Evolutionary conservation across 2,113 vertebrate species (phyloP), one percentile per base, ranked within the genome.

Genomic region (Smithornis capensis): DNA sequence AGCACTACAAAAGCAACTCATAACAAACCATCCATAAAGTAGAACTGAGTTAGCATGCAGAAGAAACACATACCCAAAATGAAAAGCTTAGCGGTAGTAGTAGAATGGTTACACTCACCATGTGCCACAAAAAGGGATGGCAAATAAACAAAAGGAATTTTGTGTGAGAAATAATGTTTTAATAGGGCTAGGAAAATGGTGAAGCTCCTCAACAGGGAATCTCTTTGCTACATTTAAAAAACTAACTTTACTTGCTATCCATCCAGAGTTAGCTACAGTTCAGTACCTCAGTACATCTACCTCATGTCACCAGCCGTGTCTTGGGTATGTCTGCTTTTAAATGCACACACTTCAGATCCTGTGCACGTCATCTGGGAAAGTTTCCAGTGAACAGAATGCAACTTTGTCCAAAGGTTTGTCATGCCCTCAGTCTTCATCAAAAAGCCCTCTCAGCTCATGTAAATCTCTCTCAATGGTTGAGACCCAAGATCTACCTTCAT

Each of bases 391-490:
- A 11, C 22, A 60, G 22, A 57, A 49, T 12, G n/a, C n/a, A n/a
- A n/a, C n/a, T n/a, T n/a, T n/a, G n/a, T n/a, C n/a, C n/a, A n/a
- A n/a, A n/a, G n/a, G n/a, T n/a, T n/a, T n/a, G n/a, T n/a, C n/a
- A n/a, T n/a, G n/a, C n/a, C n/a, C n/a, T n/a, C n/a, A n/a, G n/a
- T n/a, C n/a, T n/a, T 62, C 65, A 44, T 42, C 3, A 38, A 5
- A 18, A 19, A 71, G 33, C 45, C 14, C 28, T 60, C 28, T 38
- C 17, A 3, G 47, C 33, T 65, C 4, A 0, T 40, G 0, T 22
- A 55, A 59, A 28, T 12, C 15, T 59, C 28, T 17, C 45, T 60
- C 19, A 27, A 6, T 8, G 19, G 52, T 27, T 40, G 40, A 76
- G 17, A 73, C 27, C 42, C 7, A 35, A 17, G 14, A 67, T 56